Percentiles rank a stretch among this genome's conserved stretches.
Evolutionary conservation across 1,140 invertebrate species (phyloP).

Genomic region (Bombus balteatus): DNA sequence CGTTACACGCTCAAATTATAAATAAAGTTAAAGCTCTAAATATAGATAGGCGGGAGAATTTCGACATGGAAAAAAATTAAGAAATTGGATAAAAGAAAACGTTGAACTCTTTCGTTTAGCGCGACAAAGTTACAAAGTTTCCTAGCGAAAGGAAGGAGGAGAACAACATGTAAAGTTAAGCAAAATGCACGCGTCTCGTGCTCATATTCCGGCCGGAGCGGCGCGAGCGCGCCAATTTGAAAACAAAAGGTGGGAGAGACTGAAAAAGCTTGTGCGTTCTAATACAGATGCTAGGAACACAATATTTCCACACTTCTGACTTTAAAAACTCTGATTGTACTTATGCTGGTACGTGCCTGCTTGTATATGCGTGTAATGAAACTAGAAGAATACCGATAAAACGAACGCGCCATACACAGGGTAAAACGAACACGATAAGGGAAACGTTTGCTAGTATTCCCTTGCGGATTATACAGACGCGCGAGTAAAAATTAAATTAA

Average conservation of each 20-base stretch:
- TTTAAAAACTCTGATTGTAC: background rate
- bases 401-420: background rate
- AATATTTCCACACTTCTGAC: background rate
- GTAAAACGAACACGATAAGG: background rate
- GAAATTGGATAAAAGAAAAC: too few relatives aligned
- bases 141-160: background rate
- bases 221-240: background rate
- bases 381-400: constrained; percentile 4
- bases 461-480: constrained; percentile 40
- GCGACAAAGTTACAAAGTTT: background rate
- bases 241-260: background rate
- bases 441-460: constrained; percentile 32
- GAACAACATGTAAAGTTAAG: background rate
- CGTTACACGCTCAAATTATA: background rate
- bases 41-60: background rate
- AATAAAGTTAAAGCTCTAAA: background rate
- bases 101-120: background rate
- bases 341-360: background rate
- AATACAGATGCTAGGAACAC: background rate
- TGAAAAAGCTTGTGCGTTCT: background rate
- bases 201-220: background rate
- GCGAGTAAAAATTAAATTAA: constrained; percentile 60
- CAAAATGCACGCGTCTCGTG: background rate
- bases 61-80: background rate
- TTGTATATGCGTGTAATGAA: background rate